These are phyloP conservation scores for Hymenochirus boettgeri DNA, from an alignment of 2,113 vertebrate species.

Conservation along the genomic window DNA sequence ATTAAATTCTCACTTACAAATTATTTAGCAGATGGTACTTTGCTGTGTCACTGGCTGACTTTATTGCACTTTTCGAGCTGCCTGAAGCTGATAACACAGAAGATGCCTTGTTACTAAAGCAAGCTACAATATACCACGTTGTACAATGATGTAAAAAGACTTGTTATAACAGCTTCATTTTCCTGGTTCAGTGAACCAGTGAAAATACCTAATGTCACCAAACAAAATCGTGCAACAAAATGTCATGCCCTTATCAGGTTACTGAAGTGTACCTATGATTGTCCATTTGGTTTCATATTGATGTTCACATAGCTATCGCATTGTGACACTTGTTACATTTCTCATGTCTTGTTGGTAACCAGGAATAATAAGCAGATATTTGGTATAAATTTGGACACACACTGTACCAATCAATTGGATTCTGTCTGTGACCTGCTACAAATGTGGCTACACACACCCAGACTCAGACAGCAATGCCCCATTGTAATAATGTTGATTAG, in stretches of 20 bases:
- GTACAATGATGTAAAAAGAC: slow-evolving; percentile 16
- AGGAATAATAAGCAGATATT: too few relatives aligned
- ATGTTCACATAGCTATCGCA: slow-evolving; percentile 28
- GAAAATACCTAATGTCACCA: slow-evolving; percentile 21
- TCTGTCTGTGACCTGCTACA: too few relatives aligned
- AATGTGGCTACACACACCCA: too few relatives aligned
- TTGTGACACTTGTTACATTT: slow-evolving; percentile 18
- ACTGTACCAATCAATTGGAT: too few relatives aligned
- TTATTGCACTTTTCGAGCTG: slow-evolving; percentile 15
- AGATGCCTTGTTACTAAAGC: background rate
- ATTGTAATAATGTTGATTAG: too few relatives aligned
- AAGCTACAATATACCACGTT: slow-evolving; percentile 4
- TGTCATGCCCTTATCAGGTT: slow-evolving; percentile 24
- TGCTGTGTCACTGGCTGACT: slow-evolving; percentile 15
- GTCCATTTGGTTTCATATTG: slow-evolving; percentile 11
- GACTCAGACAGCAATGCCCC: too few relatives aligned
- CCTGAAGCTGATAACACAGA: slow-evolving; percentile 18
- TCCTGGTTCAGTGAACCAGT: slow-evolving; percentile 2
- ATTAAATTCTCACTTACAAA: slow-evolving; percentile 12
- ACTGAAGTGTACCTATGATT: background rate
- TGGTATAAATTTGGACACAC: too few relatives aligned
- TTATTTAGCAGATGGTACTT: slow-evolving; percentile 28
- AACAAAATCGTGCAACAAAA: slow-evolving; percentile 29
- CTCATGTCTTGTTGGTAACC: slow-evolving; percentile 8
- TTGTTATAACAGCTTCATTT: slow-evolving; percentile 32